These are phyloP conservation scores for Perdix hodgsoniae DNA, from an alignment of 2,797 vertebrate species.

Conservation along the genomic window DNA sequence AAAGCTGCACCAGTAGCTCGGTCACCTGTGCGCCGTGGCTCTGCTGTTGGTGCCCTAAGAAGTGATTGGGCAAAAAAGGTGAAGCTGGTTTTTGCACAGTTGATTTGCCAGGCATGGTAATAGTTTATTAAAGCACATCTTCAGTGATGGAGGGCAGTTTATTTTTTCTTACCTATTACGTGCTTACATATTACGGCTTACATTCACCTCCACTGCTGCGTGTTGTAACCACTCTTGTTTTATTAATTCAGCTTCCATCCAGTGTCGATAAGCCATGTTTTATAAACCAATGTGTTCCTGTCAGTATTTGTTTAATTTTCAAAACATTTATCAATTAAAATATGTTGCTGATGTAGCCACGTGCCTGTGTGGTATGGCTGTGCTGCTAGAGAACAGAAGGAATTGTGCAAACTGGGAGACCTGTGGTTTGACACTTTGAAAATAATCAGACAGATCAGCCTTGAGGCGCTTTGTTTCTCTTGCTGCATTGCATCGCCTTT, in stretches of 20 bases:
- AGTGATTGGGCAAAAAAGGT: neutral
- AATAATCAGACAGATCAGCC: neutral
- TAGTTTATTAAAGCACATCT: neutral
- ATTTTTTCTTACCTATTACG: neutral
- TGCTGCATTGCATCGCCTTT: neutral
- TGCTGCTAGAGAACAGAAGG: neutral
- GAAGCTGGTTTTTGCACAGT: neutral
- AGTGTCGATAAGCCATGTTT: neutral
- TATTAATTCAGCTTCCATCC: neutral
- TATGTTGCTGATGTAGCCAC: neutral
- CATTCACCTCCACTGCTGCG: rapidly evolving
- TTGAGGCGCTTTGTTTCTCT: conserved; percentile 14
- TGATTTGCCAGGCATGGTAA: neutral
- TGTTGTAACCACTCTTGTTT: neutral
- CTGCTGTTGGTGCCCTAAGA: neutral
- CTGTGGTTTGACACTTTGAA: neutral
- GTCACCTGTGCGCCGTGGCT: neutral
- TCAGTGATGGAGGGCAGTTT: neutral
- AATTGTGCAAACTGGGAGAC: neutral
- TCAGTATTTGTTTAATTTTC: neutral
- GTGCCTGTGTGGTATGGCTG: neutral
- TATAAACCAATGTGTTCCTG: neutral
- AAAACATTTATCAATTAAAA: neutral
- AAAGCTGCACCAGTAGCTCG: neutral
- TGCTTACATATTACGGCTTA: neutral